These are phyloP conservation scores for Stictocephala bisonia DNA, from an alignment of 2,888 invertebrate genomes.

Conservation along the genomic window DNA sequence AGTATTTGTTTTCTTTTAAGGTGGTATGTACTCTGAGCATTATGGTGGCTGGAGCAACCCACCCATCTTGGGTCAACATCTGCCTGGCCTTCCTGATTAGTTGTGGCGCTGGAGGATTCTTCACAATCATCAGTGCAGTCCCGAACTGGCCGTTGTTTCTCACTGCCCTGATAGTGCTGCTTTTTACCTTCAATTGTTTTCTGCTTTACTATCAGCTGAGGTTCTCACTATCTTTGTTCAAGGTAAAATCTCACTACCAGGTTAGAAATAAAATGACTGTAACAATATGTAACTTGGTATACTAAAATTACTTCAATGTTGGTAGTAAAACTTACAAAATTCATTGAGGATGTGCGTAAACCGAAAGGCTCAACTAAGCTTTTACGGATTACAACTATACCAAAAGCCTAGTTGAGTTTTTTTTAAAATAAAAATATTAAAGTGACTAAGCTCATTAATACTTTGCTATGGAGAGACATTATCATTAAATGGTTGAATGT, in stretches of 20 bases:
- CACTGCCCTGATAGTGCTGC: not conserved
- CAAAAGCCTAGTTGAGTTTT: too few species aligned
- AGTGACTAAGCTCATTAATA: too few species aligned
- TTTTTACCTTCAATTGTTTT: not conserved
- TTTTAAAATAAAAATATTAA: too few species aligned
- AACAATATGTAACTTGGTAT: too few species aligned
- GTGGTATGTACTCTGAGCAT: not conserved
- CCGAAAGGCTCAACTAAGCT: too few species aligned
- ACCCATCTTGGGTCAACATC: not conserved
- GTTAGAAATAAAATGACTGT: too few species aligned
- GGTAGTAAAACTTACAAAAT: too few species aligned
- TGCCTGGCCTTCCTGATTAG: not conserved
- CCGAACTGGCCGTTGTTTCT: not conserved
- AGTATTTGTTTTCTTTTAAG: not conserved
- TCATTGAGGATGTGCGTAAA: too few species aligned
- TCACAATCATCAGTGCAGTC: not conserved
- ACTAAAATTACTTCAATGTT: too few species aligned
- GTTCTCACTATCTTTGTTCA: not conserved
- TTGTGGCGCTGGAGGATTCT: not conserved
- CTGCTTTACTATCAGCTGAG: not conserved
- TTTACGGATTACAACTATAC: too few species aligned
- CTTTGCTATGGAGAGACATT: too few species aligned
- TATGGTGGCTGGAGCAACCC: not conserved
- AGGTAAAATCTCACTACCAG: slow-evolving; percentile 55
- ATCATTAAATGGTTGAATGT: too few species aligned